Base-by-base conservation (phyloP, 2,113 vertebrate species). In the Rhegmatorhina hoffmannsi region DNA sequence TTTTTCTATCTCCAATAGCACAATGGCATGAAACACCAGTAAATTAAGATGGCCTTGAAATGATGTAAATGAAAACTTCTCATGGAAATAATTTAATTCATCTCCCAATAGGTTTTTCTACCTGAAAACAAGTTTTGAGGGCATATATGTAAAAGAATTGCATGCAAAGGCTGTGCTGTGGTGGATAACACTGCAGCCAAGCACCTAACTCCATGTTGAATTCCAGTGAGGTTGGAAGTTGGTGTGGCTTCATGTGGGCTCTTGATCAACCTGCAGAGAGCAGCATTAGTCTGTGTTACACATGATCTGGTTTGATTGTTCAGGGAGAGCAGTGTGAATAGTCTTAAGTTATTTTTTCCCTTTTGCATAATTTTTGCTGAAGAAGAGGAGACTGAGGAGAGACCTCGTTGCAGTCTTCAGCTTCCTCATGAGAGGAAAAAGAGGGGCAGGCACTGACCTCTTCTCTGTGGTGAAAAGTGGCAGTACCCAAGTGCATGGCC, bases 261-360 rank as follows among this genome's bases (percentile, higher is more conserved):
- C 46, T 19, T 79, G 34, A 79, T 87, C 53, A 26, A 91, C 93
- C 91, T 96, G 93, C 70, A 96, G 95, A 50, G 96, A 94, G 95
- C 93, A 97, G 91, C 84, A 95, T 81, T 59, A 94, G 79, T 47
- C 89, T 87, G 34, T 83, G 18, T 74, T 92, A 47, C 49, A 25
- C 20, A 17, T 66, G 43, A 28, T 74, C 21, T 4, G 1, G 7
- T 83, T 86, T 84, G 31, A 46, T 40, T 73, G 23, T 72, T 64
- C 46, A 66, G 53, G 58, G 79, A 76, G 14, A 92, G 10, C 12
- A 55, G 7, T 34, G 15, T 46, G n/a, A 94, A 47, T 38, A 59
- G 44, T 23, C 28, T 23, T 64, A 83, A 67, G 2, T 50, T 56
- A 2, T 25, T 74, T 63, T 59, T 55, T 8, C 13, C 7, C 17